Evolutionary conservation across 2,113 vertebrate species (phyloP).

Genomic region (Fregata magnificens): DNA sequence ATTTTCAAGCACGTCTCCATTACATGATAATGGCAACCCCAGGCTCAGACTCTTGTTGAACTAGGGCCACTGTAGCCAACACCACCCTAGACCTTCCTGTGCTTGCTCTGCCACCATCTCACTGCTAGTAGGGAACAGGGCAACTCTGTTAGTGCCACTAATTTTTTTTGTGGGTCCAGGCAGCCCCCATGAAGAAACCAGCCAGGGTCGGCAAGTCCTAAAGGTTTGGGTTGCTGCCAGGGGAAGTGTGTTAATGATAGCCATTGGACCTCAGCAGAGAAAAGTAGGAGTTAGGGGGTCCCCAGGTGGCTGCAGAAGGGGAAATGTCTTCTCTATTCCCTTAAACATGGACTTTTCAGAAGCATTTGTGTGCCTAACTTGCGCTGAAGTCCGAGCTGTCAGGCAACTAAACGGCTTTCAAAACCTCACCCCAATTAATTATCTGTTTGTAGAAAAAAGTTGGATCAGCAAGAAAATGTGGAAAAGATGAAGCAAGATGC

Average conservation of each 20-base stretch:
- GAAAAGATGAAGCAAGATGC: not conserved
- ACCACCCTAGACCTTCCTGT: too few relatives aligned
- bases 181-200: not conserved
- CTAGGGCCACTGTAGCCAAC: not conserved
- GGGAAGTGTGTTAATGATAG: too few relatives aligned
- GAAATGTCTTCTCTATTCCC: not conserved
- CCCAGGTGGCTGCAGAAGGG: not conserved
- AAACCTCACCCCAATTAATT: not conserved
- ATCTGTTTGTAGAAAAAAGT: not conserved
- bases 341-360: not conserved
- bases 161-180: not conserved
- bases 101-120: not conserved
- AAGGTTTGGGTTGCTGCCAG: not conserved
- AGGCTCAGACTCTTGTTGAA: not conserved
- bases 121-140: not conserved
- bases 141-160: not conserved
- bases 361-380: not conserved
- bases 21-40: not conserved
- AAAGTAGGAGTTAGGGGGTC: not conserved
- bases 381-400: accelerated
- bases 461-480: not conserved
- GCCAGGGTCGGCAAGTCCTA: not conserved
- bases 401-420: not conserved
- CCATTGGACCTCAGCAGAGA: not conserved
- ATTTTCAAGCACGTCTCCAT: not conserved